Evolutionary conservation across 2,113 vertebrate genomes (phyloP), one percentile per base, ranked within the genome.

Genomic region (Hemiprocne comata): DNA sequence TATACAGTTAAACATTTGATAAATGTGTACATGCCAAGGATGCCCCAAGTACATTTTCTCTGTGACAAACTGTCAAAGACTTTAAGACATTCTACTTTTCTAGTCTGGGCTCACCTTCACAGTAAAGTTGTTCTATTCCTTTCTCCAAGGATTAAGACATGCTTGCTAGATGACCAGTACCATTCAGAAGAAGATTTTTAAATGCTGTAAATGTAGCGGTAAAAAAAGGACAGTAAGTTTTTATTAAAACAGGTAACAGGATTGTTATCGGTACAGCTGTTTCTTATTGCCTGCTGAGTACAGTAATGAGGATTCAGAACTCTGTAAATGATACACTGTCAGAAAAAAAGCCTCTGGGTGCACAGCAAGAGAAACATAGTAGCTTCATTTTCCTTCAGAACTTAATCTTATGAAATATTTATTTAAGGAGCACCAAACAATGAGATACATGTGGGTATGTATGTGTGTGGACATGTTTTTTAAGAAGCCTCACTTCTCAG

Each of bases 171-270:
- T 90, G 86, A 94, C 58, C 12, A 42, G 53, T 38, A 84, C 13
- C 38, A 89, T 88, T 78, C 48, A 88, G 42, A 71, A 51, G 11
- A 95, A 96, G 96, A 92, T 44, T 72, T 55, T 87, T 88, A 16
- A 67, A 90, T 89, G 94, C 87, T 82, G 14, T 81, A 73, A 79
- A 67, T 44, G 25, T 79, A 94, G 44, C n/a, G 51, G 53, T 25
- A 83, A 97, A 96, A 74, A 96, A 96, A 97, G 69, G 81, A 97
- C 89, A 97, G 97, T 96, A 98, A 86, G 71, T 94, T 97, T 98
- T 98, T 98, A 97, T 97, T 98, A 97, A 97, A 98, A 95, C 44
- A 96, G 96, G 93, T 98, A 98, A 95, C 89, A 96, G 73, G 75
- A 96, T 89, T 91, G 62, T 46, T 98, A 98, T 98, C 97, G 86